phyloP scores from a whole-genome alignment of 2,113 vertebrate genomes.

The Stictonetta naevosa region DNA sequence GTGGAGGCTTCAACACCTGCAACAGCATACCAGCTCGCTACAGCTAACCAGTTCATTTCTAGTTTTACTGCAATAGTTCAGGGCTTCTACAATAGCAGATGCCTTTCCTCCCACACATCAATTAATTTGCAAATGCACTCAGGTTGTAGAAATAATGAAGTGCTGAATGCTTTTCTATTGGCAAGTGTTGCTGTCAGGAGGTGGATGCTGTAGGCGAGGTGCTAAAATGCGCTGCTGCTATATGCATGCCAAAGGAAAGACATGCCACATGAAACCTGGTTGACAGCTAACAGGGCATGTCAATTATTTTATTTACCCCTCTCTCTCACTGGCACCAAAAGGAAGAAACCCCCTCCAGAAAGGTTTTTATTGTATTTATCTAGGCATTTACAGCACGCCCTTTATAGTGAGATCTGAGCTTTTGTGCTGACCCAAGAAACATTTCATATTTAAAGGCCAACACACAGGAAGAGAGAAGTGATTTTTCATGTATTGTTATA shows the following conservation, averaged over 20 bases:
- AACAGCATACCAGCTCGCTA: slow-evolving; percentile 40
- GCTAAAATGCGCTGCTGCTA: slow-evolving; percentile 31
- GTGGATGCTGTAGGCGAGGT: slow-evolving; percentile 69
- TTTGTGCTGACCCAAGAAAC: background rate
- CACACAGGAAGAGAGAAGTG: background rate
- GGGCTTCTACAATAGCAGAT: slow-evolving; percentile 81
- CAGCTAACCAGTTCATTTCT: slow-evolving; percentile 66
- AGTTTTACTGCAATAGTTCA: slow-evolving; percentile 62
- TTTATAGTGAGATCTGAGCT: background rate
- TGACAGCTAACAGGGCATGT: slow-evolving; percentile 13
- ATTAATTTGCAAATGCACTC: slow-evolving; percentile 83
- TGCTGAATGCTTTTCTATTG: slow-evolving; percentile 60
- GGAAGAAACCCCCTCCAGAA: background rate
- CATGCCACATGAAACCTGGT: background rate
- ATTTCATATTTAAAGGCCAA: background rate
- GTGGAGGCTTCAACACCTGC: slow-evolving; percentile 32
- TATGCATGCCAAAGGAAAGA: slow-evolving; percentile 3
- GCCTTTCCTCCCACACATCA: slow-evolving; percentile 81
- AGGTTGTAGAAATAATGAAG: slow-evolving; percentile 83
- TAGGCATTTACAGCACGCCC: background rate
- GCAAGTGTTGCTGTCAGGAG: slow-evolving; percentile 63
- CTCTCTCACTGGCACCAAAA: background rate
- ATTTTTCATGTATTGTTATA: background rate
- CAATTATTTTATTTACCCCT: background rate
- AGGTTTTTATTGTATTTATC: background rate